Evolutionary conservation across 1,140 invertebrate genomes (phyloP), one percentile per base, ranked within the genome.

Genomic region (Diorhabda elongata): DNA sequence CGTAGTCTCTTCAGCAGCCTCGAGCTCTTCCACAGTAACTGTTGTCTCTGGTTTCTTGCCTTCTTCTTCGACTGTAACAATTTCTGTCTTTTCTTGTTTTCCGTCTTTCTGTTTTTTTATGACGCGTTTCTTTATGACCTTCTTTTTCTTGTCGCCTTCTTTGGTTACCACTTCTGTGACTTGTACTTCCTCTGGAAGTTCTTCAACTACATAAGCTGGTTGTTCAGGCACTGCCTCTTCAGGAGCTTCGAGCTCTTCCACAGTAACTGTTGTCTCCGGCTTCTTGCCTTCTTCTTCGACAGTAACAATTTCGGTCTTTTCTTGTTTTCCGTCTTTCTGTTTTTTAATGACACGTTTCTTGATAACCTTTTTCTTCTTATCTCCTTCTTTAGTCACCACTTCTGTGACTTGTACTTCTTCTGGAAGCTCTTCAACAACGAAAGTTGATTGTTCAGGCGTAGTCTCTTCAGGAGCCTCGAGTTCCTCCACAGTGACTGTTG

Each of bases 71-170:
- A 26, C 26, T 1, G 26, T 26, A 26, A 26, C 26, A 26, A 26
- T 26, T 26, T 26, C 26, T 0, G 26, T 26, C 26, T 26, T 26
- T 26, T 26, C 26, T 26, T 26, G 26, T 26, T 26, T 26, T 26
- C 26, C 26, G 26, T 26, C 26, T 26, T 2, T 26, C 26, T 26
- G 26, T 26, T 26, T 26, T 26, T 26, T 26, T 0, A 26, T 26
- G 26, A 26, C 26, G 26, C 26, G 26, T 26, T 26, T 26, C 26
- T 26, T 26, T 0, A 26, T 26, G 1, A 26, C 26, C 26, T 26
- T 26, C 1, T 26, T 65, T 73, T 83, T 79, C 43, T 81, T 80
- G 63, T 83, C 81, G 73, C 83, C 81, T 61, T 79, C 74, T 7
- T 73, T 61, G 66, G 75, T 75, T 67, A 79, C 43, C 11, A 78